A percentile compares a stretch with the other conserved stretches of the same genome.
Evolutionary conservation across 1,140 invertebrate genomes (phyloP).

Genomic region (Drosophila grimshawi): DNA sequence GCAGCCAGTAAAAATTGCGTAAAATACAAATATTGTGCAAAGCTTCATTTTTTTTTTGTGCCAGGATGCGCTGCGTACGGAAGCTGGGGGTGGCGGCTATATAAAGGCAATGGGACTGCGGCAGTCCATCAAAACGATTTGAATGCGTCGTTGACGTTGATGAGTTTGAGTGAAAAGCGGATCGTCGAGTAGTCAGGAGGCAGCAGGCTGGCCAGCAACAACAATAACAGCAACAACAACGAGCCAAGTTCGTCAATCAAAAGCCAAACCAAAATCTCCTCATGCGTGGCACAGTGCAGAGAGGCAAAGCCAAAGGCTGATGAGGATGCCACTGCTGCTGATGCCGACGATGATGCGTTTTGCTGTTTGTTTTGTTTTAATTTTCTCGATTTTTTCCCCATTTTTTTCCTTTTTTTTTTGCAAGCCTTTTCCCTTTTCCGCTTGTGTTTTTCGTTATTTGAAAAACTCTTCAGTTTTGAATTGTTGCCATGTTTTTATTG

Average conservation of each 20-base stretch:
- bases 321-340: conserved; percentile 46
- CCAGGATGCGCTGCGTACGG: conserved; percentile 62
- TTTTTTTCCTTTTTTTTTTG: conserved; percentile 55
- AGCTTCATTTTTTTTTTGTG: conserved; percentile 49
- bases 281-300: conserved; percentile 66
- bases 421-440: conserved; percentile 40
- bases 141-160: conserved; percentile 84
- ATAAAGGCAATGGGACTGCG: conserved; percentile 26
- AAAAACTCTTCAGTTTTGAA: conserved; percentile 84
- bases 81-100: conserved; percentile 18
- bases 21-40: conserved; percentile 83
- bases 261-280: conserved; percentile 81
- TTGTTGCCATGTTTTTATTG: conserved; percentile 84
- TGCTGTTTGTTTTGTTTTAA: conserved; percentile 83
- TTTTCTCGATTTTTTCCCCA: conserved; percentile 73
- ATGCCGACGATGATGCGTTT: conserved; percentile 63
- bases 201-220: conserved; percentile 27
- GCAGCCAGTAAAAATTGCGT: conserved; percentile 79
- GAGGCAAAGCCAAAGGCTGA: conserved; percentile 66
- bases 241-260: conserved; percentile 79
- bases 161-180: conserved; percentile 82
- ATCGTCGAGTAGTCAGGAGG: conserved; percentile 48
- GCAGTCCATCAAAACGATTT: conserved; percentile 83
- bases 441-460: conserved; percentile 76
- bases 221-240: conserved; percentile 50